A percentile compares a stretch with the other conserved stretches of the same genome.
These are phyloP conservation scores for Platycnemis pennipes DNA, from an alignment of 2,888 invertebrate genomes.

Conservation along the genomic window DNA sequence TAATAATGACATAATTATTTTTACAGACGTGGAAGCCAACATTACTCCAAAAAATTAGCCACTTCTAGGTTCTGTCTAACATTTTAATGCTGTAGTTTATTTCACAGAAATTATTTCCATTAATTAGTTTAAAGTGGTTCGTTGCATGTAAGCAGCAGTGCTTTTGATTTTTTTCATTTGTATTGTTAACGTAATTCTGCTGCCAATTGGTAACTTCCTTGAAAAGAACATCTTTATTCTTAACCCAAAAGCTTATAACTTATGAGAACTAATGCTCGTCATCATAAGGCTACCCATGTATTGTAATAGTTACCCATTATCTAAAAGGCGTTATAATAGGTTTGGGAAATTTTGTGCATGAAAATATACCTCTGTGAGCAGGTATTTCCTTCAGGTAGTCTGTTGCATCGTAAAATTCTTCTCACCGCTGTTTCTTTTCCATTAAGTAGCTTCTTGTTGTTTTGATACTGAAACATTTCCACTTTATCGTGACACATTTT, in stretches of 20 bases:
- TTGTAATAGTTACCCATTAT: constrained; percentile 35
- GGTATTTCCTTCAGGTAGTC: neutral
- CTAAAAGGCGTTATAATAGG: constrained; percentile 51
- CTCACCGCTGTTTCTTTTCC: neutral
- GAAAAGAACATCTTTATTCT: neutral
- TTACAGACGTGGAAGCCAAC: constrained; percentile 25
- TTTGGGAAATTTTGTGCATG: neutral
- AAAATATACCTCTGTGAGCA: neutral
- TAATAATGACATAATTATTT: neutral
- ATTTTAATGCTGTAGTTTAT: constrained; percentile 56
- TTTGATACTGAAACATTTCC: neutral
- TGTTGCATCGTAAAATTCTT: neutral
- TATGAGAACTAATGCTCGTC: constrained; percentile 28
- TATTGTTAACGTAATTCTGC: constrained; percentile 18
- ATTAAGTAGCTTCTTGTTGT: neutral
- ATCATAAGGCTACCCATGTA: neutral
- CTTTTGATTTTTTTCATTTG: neutral
- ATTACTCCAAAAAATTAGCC: neutral
- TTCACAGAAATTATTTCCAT: constrained; percentile 43
- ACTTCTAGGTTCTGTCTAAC: constrained; percentile 63
- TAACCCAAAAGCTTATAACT: constrained; percentile 41
- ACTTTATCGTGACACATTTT: too few relatives aligned
- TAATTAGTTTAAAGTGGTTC: constrained; percentile 21
- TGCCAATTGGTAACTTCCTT: constrained; percentile 14
- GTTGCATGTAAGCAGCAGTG: constrained; percentile 26